Percentiles rank a stretch among this genome's conserved stretches.
These are phyloP conservation scores for Keiferia lycopersicella DNA, from an alignment of 2,888 invertebrate genomes.

Conservation along the genomic window DNA sequence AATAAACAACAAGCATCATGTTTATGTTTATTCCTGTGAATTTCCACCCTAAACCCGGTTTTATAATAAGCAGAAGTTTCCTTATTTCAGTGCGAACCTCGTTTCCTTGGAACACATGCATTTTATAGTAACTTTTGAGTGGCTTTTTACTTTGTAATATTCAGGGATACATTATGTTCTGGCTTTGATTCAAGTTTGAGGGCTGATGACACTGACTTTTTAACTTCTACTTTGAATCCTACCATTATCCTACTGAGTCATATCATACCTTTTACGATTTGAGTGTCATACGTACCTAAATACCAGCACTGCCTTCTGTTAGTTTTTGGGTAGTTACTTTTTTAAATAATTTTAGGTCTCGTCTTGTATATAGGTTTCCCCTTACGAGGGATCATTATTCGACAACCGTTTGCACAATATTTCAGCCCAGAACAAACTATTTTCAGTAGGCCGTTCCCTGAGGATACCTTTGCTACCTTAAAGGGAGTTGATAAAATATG, in stretches of 20 bases:
- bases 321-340: too few species aligned
- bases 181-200: slow-evolving; percentile 50
- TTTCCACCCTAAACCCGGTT: background rate
- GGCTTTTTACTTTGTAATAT: slow-evolving; percentile 36
- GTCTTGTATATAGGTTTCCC: too few species aligned
- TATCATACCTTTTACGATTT: background rate
- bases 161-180: slow-evolving; percentile 44
- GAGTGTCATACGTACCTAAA: background rate
- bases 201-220: background rate
- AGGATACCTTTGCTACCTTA: slow-evolving; percentile 25
- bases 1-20: background rate
- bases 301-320: background rate
- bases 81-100: slow-evolving; percentile 6
- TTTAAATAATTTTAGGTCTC: too few species aligned
- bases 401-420: background rate
- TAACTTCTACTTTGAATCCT: too few species aligned
- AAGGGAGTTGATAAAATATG: slow-evolving; percentile 37
- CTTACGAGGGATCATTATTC: background rate
- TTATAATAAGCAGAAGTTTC: background rate
- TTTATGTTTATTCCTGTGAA: background rate
- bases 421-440: background rate
- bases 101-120: slow-evolving; percentile 37
- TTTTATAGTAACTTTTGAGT: slow-evolving; percentile 44
- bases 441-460: slow-evolving; percentile 23
- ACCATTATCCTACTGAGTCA: too few species aligned